Base-by-base conservation (phyloP, 1,140 invertebrate species). In the Calliopsis andreniformis region DNA sequence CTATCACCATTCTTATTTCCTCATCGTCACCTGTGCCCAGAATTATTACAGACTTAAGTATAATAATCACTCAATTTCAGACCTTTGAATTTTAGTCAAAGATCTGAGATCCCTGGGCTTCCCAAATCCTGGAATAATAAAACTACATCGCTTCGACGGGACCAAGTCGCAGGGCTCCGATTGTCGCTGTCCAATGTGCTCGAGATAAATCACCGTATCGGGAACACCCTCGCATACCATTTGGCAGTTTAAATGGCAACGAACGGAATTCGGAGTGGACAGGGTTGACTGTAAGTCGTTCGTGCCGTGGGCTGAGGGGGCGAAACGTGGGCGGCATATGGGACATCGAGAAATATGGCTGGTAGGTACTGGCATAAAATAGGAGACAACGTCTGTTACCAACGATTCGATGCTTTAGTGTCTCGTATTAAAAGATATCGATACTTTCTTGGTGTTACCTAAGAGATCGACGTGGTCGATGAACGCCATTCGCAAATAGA, bases 311-410 rank as follows among this genome's bases (percentile, higher is more conserved):
- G 35, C 42, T 25, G 51, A 30, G 16, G 61, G 43, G n/a, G 67
- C 28, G 23, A 64, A 70, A 76, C 43, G 64, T 67, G 32, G 64
- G 18, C 39, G 68, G 64, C 66, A 69, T 81, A 66, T 63, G 59
- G 51, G 77, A 61, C 79, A 23, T 75, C 66, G 84, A 77, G 78
- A 85, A 87, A 87, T 86, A 84, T 76, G 69, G 73, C 77, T 56
- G 68, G 66, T 75, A 72, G 79, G 68, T 80, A 78, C 68, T 59
- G 61, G 53, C 67, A 66, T 86, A 80, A 82, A 82, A 82, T 64
- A 62, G 55, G 77, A 84, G 67, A 86, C 76, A 84, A 72, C 70
- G 79, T 71, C 71, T 69, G 62, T 71, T 80, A 76, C 35, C 71
- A 71, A 30, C 71, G 62, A 80, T 83, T 82, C 78, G 59, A 84